A percentile compares a stretch with the other conserved stretches of the same genome.
phyloP scores from a whole-genome alignment of 2,113 vertebrate genomes.

The Cryptotis parvus region DNA sequence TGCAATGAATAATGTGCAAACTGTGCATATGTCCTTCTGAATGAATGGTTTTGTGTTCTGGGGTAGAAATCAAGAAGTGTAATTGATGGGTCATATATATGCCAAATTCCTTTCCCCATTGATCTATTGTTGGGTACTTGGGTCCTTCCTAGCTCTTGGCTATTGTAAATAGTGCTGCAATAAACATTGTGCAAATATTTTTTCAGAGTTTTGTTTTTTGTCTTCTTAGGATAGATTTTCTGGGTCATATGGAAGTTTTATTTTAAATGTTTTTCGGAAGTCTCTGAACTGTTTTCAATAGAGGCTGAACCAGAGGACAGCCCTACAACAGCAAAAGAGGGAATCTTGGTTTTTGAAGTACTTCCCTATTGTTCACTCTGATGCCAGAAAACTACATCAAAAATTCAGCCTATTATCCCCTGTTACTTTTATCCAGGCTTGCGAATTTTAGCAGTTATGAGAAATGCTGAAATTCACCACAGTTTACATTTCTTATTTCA shows the following conservation, averaged over 20 bases:
- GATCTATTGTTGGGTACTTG: too few relatives aligned
- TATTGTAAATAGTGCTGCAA: neutral
- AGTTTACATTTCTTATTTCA: constrained; percentile 12
- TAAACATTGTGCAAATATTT: neutral
- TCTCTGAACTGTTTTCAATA: neutral
- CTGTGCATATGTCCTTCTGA: too few relatives aligned
- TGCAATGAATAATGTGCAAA: too few relatives aligned
- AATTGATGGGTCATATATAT: too few relatives aligned
- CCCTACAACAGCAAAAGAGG: neutral
- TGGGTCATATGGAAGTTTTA: neutral
- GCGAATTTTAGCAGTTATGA: neutral
- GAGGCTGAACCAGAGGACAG: neutral
- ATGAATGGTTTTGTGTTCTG: too few relatives aligned
- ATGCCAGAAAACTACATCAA: neutral
- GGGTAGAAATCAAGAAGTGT: too few relatives aligned
- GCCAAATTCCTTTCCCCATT: too few relatives aligned
- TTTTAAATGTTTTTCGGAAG: neutral
- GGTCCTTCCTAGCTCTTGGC: neutral
- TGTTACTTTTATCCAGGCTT: neutral
- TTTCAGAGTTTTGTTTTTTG: neutral
- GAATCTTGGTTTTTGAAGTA: neutral
- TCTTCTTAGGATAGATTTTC: neutral
- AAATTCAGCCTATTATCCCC: neutral
- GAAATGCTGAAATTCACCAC: neutral
- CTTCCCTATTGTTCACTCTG: neutral